A percentile compares a stretch with the other conserved stretches of the same genome.
phyloP scores from a whole-genome alignment of 2,113 vertebrate species.

The Macquaria australasica region DNA sequence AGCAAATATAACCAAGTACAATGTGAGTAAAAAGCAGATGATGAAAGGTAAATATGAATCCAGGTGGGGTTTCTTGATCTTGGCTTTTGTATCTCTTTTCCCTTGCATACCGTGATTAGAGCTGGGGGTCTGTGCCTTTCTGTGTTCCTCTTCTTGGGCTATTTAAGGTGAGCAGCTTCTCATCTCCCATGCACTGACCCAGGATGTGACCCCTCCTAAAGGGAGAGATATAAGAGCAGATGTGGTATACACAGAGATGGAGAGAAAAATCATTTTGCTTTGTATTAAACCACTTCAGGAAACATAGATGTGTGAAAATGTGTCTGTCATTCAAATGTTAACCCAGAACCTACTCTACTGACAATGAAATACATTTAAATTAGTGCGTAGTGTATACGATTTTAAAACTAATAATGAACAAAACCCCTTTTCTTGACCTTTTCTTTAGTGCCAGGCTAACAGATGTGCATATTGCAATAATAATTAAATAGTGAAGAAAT shows the following conservation, averaged over 20 bases:
- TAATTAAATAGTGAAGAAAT: conserved; percentile 17
- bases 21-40: conserved; percentile 49
- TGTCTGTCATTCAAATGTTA: neutral
- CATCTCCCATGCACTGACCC: conserved; percentile 56
- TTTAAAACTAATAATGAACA: neutral
- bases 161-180: conserved; percentile 59
- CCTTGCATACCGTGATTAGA: conserved; percentile 33
- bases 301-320: neutral
- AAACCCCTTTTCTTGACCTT: neutral
- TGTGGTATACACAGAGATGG: conserved; percentile 16
- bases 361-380: neutral
- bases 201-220: conserved; percentile 37
- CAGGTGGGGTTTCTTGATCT: conserved; percentile 52
- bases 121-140: conserved; percentile 33
- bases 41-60: conserved; percentile 71
- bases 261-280: neutral
- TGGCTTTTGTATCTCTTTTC: conserved; percentile 39
- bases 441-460: neutral
- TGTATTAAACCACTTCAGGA: neutral
- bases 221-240: conserved; percentile 27
- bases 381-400: neutral
- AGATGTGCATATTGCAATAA: neutral
- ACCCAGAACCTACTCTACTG: neutral
- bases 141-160: conserved; percentile 30
- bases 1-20: conserved; percentile 52